These are phyloP conservation scores for Mionectes macconnelli DNA, from an alignment of 2,113 vertebrate genomes.

Conservation along the genomic window DNA sequence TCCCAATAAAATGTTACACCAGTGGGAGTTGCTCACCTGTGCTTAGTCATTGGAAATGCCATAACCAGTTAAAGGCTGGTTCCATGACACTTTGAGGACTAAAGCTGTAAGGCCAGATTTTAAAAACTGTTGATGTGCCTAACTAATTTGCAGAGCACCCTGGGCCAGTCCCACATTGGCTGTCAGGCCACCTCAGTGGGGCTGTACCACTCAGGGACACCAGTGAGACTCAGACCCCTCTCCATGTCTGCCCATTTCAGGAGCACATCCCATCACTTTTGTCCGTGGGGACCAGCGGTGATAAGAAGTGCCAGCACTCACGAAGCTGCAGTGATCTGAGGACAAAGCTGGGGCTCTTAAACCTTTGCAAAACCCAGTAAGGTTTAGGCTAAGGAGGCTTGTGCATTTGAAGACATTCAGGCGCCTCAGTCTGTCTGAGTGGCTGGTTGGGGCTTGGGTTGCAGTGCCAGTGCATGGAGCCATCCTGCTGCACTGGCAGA, in stretches of 20 bases:
- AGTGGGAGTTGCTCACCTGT: neutral
- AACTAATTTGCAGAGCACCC: neutral
- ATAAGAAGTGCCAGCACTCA: neutral
- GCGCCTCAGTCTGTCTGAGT: neutral
- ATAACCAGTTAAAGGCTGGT: neutral
- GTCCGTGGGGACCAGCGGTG: rapidly evolving
- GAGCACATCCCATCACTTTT: rapidly evolving
- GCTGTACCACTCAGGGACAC: rapidly evolving
- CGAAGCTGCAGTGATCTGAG: neutral
- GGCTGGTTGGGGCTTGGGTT: neutral
- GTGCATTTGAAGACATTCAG: neutral
- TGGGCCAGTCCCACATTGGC: neutral
- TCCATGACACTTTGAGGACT: neutral
- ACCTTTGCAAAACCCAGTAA: neutral
- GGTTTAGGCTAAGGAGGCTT: neutral
- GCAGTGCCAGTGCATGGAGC: neutral
- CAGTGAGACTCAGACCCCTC: neutral
- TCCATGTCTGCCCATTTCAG: rapidly evolving
- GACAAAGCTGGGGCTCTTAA: neutral
- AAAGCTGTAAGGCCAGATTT: neutral
- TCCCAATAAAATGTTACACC: neutral
- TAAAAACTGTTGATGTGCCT: neutral
- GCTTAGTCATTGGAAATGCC: neutral
- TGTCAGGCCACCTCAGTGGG: neutral
- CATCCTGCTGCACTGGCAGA: neutral